Conservation (phyloP, 2,888 invertebrate genomes). For the Calameuta pallipes region DNA sequence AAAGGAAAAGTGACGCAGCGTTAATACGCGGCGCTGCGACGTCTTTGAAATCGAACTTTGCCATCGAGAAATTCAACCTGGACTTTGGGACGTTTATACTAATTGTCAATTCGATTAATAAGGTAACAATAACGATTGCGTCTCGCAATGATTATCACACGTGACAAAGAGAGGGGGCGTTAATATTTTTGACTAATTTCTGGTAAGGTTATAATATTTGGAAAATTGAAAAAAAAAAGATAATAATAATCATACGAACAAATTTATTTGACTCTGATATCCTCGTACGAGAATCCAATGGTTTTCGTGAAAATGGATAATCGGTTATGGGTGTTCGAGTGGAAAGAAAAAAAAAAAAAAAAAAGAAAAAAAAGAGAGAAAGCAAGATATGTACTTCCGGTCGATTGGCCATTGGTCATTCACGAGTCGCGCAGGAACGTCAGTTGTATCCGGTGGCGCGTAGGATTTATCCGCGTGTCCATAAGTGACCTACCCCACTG, state of each 20-base stretch:
- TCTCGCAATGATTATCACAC: not conserved
- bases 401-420: not conserved
- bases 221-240: no score
- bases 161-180: no score
- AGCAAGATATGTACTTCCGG: not conserved
- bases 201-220: accelerated
- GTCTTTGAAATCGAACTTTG: not conserved
- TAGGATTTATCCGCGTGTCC: not conserved
- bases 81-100: not conserved
- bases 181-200: no score
- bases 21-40: not conserved
- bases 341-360: not conserved
- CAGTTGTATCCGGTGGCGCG: not conserved
- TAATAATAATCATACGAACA: no score
- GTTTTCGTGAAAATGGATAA: not conserved
- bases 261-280: not conserved
- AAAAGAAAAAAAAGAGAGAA: not conserved
- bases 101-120: not conserved
- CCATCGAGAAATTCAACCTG: not conserved
- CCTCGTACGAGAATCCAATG: not conserved
- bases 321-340: not conserved
- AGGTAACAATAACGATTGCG: not conserved
- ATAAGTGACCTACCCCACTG: slow-evolving; percentile 4
- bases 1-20: not conserved
- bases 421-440: not conserved